Conservation (phyloP, 2,797 vertebrate species). For the Fistularia commersonii region DNA sequence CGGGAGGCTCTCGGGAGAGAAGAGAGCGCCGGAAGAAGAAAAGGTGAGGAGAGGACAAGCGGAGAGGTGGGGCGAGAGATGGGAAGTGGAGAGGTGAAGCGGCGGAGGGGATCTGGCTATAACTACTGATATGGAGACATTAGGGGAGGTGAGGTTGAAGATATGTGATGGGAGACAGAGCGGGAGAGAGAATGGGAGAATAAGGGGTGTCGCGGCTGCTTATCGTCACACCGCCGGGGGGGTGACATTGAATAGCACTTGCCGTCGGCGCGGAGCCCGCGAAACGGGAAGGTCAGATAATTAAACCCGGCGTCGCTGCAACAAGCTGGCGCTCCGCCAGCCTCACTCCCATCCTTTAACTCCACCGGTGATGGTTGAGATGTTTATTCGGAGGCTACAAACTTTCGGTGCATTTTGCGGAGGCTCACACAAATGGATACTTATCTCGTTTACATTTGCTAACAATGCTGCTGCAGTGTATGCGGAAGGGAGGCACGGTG, state of each 20-base stretch:
- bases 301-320: constrained; percentile 60
- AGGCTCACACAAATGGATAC: too few species aligned
- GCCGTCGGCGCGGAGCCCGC: constrained; percentile 40
- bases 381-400: constrained; percentile 9
- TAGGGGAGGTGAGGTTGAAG: constrained; percentile 29
- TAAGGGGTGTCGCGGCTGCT: constrained; percentile 53
- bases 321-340: constrained; percentile 46
- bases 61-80: too few species aligned
- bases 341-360: constrained; percentile 16
- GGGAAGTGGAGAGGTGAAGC: constrained; percentile 9
- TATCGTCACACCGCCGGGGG: constrained; percentile 52
- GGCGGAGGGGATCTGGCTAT: constrained; percentile 3
- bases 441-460: too few species aligned
- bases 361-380: too few species aligned
- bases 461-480: too few species aligned
- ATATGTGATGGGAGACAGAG: constrained; percentile 34
- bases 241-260: constrained; percentile 65
- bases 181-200: constrained; percentile 18
- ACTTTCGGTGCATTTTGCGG: too few species aligned
- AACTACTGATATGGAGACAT: constrained; percentile 22
- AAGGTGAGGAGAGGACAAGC: constrained; percentile 13
- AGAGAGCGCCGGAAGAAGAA: constrained; percentile 6
- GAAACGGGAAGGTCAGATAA: constrained; percentile 63
- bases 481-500: too few species aligned
- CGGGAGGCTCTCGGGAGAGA: constrained; percentile 13